Conservation (phyloP, 1,140 invertebrate species). For the Neodiprion pinetum region DNA sequence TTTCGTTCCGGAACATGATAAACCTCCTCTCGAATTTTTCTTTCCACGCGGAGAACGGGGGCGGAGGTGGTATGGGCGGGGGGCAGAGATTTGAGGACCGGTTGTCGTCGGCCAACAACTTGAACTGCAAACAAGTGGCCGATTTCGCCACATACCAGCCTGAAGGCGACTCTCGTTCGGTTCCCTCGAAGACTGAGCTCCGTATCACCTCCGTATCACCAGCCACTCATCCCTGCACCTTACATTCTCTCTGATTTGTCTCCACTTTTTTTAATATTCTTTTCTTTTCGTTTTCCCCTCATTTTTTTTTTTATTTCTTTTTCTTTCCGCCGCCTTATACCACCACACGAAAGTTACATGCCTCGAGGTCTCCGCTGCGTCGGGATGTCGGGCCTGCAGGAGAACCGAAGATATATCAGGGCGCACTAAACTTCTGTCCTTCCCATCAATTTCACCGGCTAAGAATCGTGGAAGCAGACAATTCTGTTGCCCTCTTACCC, state of each 20-base stretch:
- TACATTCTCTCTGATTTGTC: neutral
- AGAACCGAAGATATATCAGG: slow-evolving; percentile 40
- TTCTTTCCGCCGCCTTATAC: slow-evolving; percentile 9
- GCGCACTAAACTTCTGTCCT: slow-evolving; percentile 47
- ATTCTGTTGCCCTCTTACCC: slow-evolving; percentile 27
- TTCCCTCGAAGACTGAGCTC: slow-evolving; percentile 16
- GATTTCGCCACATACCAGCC: slow-evolving; percentile 19
- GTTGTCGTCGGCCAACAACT: neutral
- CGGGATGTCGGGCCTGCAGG: neutral
- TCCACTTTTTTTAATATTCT: neutral
- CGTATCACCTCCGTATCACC: slow-evolving; percentile 10
- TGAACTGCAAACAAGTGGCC: slow-evolving; percentile 24
- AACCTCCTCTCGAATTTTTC: neutral
- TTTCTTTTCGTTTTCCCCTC: neutral
- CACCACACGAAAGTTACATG: slow-evolving; percentile 26
- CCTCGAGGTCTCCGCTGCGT: neutral
- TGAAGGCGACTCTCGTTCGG: neutral
- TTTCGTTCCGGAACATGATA: slow-evolving; percentile 1
- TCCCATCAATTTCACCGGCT: slow-evolving; percentile 42
- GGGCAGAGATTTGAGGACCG: neutral
- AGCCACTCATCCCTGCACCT: neutral
- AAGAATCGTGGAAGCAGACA: slow-evolving; percentile 39
- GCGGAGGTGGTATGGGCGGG: neutral
- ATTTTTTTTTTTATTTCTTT: neutral
- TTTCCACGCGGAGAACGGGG: neutral